Base-by-base conservation (phyloP, 1,140 invertebrate species). In the Lordiphosa stackelbergi region DNA sequence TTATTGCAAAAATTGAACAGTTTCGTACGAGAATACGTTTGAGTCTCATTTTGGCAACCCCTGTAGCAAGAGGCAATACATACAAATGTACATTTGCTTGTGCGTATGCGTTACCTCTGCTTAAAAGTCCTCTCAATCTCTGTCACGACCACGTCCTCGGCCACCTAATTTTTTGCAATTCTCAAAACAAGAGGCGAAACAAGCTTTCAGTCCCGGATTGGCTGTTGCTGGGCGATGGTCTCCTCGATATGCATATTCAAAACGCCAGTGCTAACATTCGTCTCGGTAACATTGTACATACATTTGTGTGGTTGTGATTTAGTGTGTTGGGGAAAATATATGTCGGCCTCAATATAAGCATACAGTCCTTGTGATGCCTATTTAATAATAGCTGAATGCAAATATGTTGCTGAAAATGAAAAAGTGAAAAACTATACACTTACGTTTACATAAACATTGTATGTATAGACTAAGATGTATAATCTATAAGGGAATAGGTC, bases 71-170 rank as follows among this genome's bases (percentile, higher is more conserved):
- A 7, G 37, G n/a, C 37, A 38, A 38, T 37, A 37, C 37, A 38
- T 13, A 12, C 37, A 11, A 38, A 13, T 7, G 37, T 38, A 11
- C 11, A 38, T 12, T 38, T 4, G 12, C 37, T 38, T 13, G 11
- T 38, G 37, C 37, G 37, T 38, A 38, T 38, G 37, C 37, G 37
- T 38, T 38, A 38, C 37, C 37, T 11, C 37, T 31, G 13, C 37
- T 38, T 13, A 38, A 38, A 13, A 38, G 5, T 38, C 13, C 13
- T 37, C 36, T 38, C 13, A 13, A 31, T 38, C 37, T 38, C 37
- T 38, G 13, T 38, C 11, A 4, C 37, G 37, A 38, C 11, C n/a
- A 38, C 37, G 13, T 38, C 37, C 11, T 31, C 28, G 28, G 11
- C 37, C n/a, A 38, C 11, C 11, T 13, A 11, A 38, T 38, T 38